Conservation (phyloP, 2,113 vertebrate species). For the Albula glossodonta region DNA sequence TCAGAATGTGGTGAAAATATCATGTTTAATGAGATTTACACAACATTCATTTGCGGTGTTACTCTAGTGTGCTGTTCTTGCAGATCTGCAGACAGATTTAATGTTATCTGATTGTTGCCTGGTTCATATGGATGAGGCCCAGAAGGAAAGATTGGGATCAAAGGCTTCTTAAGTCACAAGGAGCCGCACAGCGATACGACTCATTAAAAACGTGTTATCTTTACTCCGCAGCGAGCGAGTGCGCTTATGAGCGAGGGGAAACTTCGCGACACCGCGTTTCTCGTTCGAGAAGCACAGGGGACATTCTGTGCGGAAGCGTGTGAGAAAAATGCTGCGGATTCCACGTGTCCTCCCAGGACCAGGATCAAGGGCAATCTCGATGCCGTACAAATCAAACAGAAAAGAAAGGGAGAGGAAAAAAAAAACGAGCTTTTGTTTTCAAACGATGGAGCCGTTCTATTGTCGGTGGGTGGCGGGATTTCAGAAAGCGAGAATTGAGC, state of each 20-base stretch:
- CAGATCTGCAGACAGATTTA: neutral
- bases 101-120: neutral
- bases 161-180: neutral
- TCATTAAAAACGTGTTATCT: neutral
- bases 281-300: neutral
- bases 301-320: too few relatives aligned
- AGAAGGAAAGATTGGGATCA: neutral
- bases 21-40: neutral
- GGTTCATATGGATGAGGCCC: neutral
- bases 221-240: neutral
- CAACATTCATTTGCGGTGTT: neutral
- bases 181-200: neutral
- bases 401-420: neutral
- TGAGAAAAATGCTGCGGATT: neutral
- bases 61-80: neutral
- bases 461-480: neutral
- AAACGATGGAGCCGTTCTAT: neutral
- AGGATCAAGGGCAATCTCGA: neutral
- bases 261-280: neutral
- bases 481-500: neutral
- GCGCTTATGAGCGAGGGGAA: neutral
- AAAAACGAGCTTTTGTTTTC: neutral
- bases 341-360: neutral
- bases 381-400: neutral
- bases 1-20: neutral